These are phyloP conservation scores for Dendrophyllia cribrosa DNA, from an alignment of 64 coral and sea anemone genomes.

Conservation along the genomic window DNA sequence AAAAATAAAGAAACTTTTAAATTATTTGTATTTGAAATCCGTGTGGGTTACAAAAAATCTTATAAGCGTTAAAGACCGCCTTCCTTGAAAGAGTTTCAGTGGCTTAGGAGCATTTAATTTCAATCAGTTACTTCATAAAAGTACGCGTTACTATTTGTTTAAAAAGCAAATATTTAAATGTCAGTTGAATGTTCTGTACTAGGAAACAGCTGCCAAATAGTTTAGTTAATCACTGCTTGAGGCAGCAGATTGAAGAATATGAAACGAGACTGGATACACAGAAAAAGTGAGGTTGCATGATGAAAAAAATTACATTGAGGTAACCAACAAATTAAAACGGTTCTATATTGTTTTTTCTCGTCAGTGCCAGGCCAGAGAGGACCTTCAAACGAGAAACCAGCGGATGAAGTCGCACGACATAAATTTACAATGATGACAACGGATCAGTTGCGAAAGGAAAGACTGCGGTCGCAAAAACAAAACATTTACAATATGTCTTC, in stretches of 20 bases:
- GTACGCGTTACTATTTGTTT: neutral
- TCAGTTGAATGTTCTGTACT: neutral
- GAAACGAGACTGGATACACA: too few species aligned
- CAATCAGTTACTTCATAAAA: neutral
- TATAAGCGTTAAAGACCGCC: too few species aligned
- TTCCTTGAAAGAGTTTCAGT: neutral
- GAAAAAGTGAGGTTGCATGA: too few species aligned
- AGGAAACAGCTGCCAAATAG: neutral
- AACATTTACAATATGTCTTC: neutral
- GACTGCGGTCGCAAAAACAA: neutral
- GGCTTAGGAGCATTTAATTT: neutral
- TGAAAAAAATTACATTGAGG: too few species aligned
- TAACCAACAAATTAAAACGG: too few species aligned
- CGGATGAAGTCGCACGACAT: neutral
- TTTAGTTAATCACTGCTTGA: neutral
- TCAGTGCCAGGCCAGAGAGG: too few species aligned
- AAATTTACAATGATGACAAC: neutral
- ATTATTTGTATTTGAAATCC: too few species aligned
- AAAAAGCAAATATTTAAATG: conserved; percentile 1
- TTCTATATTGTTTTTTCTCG: too few species aligned
- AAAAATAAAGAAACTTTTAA: too few species aligned
- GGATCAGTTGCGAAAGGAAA: neutral
- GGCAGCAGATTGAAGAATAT: neutral
- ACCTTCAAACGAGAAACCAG: neutral
- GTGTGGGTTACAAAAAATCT: too few species aligned